Base-by-base conservation (phyloP, 2,113 vertebrate genomes). In the Heterocephalus glaber region DNA sequence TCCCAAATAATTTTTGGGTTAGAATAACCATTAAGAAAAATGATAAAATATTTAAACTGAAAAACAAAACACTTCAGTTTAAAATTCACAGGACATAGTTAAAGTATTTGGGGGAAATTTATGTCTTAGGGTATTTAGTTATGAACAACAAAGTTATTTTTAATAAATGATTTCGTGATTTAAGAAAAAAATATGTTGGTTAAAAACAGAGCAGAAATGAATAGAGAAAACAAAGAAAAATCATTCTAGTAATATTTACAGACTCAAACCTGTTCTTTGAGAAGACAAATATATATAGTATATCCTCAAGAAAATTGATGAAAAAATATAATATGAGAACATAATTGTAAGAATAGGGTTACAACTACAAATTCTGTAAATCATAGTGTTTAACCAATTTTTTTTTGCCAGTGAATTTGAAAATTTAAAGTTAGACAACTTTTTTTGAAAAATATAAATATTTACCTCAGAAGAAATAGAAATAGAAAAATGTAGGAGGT, bases 141-240 rank as follows among this genome's bases (percentile, higher is more conserved):
- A 77, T 44, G 68, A 58, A 68, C 7, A 82, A 56, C 74, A 41
- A 79, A 86, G 63, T 58, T 63, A 94, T 66, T 96, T 90, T 76
- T 30, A 96, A 52, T 52, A 68, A 86, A 41, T 66, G 4, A 76
- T 60, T 70, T 81, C 19, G 87, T 52, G 8, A 76, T 44, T 66
- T 72, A 93, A 56, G 47, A 56, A 33, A 65, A 83, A 84, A 87
- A 83, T 70, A n/a, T 19, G 14, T 76, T 86, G n/a, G 13, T 82
- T n/a, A 66, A 87, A 10, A 66, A 22, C 14, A 63, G 35, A 88
- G 16, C 4, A 86, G 38, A 90, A 90, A 80, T 44, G 41, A 68
- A 68, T 14, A 84, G 20, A 54, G 22, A 81, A 87, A 82, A 44
- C 22, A 38, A 96, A 77, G 52, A 85, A 66, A 94, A 82, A 82